A percentile compares a stretch with the other conserved stretches of the same genome.
These are phyloP conservation scores for Aquatica leii DNA, from an alignment of 2,888 invertebrate species.

Conservation along the genomic window DNA sequence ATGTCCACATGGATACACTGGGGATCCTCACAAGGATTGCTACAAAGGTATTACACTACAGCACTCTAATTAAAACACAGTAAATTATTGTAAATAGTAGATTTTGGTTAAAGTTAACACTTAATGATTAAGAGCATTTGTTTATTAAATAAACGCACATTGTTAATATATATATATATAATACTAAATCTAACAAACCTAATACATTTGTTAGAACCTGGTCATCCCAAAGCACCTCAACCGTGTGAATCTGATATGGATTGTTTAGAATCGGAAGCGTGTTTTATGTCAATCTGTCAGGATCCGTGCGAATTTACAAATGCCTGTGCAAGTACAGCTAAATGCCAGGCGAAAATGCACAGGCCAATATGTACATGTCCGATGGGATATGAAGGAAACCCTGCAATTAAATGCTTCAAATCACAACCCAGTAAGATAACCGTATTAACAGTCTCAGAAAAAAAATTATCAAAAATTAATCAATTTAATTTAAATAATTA, in stretches of 20 bases:
- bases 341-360: slow-evolving; percentile 83
- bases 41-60: slow-evolving; percentile 66
- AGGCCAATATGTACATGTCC: slow-evolving; percentile 84
- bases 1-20: slow-evolving; percentile 65
- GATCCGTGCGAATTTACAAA: slow-evolving; percentile 85
- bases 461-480: not conserved
- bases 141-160: not conserved
- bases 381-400: slow-evolving; percentile 82
- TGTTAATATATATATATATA: slow-evolving; percentile 12
- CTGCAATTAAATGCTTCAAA: slow-evolving; percentile 80
- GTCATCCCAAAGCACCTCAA: slow-evolving; percentile 75
- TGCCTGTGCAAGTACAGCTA: slow-evolving; percentile 78
- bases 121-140: not conserved
- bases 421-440: slow-evolving; percentile 76
- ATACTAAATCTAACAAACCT: slow-evolving; percentile 33
- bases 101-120: not conserved
- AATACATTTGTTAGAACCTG: slow-evolving; percentile 67
- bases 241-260: slow-evolving; percentile 85
- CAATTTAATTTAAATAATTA: not conserved
- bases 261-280: slow-evolving; percentile 84
- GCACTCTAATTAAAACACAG: not conserved
- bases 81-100: not conserved
- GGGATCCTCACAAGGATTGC: slow-evolving; percentile 67
- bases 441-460: slow-evolving; percentile 23
- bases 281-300: slow-evolving; percentile 82